Evolutionary conservation across 2,888 invertebrate genomes (phyloP), one percentile per base, ranked within the genome.

Genomic region (Crematogaster levior): DNA sequence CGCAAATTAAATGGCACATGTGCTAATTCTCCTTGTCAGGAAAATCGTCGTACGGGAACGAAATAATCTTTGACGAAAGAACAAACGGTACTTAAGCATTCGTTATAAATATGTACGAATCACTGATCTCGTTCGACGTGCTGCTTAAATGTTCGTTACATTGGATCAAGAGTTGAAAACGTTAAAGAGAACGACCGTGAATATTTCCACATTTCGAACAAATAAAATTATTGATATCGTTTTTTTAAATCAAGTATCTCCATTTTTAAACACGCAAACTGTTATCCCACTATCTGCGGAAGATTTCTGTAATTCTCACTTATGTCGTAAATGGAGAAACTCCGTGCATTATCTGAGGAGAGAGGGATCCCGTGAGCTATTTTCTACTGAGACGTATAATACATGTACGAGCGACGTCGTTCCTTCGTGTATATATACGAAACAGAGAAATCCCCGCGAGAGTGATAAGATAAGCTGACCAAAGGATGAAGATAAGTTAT

Each of bases 381-480:
- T 79, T 79, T 56, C 43, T 10, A 24, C 27, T 10, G 30, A 40
- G 27, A 0, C 61, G 60, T 75, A 86, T 86, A 81, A 86, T 63
- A 40, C n/a, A n/a, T n/a, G n/a, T n/a, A n/a, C n/a, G 43, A 40
- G 27, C 43, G 24, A 30, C 58, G 40, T 1, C 27, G 24, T 40
- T 81, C 37, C 37, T 63, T 66, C 75, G 70, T 27, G 65, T 60
- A 79, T 63, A 81, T 73, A 37, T 53, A 46, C 51, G 15, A 34
- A n/a, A 40, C 12, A 34, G 6, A 34, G 15, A 34, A n/a, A 34
- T 12, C 1, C 9, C 34, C 21, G 46, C 27, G 24, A n/a, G 46
- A 43, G 27, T 3, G 86, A 86, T 86, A 86, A 87, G 86, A 86
- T 86, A 86, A 81, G 34, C 21, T 60, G 27, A 48, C 70, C 27